These are phyloP conservation scores for Pseudomyrmex dendroicus DNA, from an alignment of 1,140 invertebrate species.

Conservation along the genomic window DNA sequence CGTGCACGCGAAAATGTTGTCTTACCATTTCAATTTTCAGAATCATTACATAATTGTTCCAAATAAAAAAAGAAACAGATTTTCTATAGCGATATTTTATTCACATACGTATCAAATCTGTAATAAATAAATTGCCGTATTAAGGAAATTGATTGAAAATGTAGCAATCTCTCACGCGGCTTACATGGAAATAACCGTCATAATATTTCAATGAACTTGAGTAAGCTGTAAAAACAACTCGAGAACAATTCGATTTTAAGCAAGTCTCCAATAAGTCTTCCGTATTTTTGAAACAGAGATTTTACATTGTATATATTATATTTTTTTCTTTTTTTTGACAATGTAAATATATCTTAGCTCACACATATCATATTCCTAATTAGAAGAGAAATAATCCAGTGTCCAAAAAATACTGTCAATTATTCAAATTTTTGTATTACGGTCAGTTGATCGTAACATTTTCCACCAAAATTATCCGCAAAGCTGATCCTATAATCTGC, in stretches of 20 bases:
- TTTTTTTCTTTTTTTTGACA: too few relatives aligned
- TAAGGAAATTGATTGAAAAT: background rate
- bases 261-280: too few relatives aligned
- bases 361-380: too few relatives aligned
- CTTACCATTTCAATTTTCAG: constrained; percentile 46
- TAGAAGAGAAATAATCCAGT: background rate
- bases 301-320: too few relatives aligned
- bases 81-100: constrained; percentile 9
- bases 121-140: background rate
- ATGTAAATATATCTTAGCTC: too few relatives aligned
- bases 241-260: background rate
- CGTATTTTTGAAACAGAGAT: too few relatives aligned
- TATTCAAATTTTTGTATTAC: constrained; percentile 6
- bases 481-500: constrained; percentile 30
- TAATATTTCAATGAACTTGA: constrained; percentile 27
- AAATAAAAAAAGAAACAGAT: background rate
- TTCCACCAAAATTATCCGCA: constrained; percentile 28
- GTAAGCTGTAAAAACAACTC: constrained; percentile 33
- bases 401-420: constrained; percentile 7
- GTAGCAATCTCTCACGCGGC: constrained; percentile 20
- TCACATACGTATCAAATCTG: too few relatives aligned
- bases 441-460: constrained; percentile 40
- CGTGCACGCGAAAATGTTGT: constrained; percentile 29
- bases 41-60: constrained; percentile 1
- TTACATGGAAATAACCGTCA: constrained; percentile 37